phyloP scores from a whole-genome alignment of 2,888 invertebrate genomes.

The Philopedon plagiatum region DNA sequence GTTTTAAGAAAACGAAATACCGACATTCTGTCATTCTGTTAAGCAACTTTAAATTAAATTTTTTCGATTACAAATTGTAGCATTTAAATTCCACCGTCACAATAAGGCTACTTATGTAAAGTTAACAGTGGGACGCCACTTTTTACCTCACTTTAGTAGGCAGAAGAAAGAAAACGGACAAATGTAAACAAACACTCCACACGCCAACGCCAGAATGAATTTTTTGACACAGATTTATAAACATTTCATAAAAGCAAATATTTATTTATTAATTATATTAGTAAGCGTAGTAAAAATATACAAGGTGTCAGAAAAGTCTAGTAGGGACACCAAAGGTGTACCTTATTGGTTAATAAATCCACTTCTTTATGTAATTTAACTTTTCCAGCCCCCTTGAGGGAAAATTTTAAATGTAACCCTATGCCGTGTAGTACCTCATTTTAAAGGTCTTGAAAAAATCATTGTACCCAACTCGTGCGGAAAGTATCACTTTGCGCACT shows the following conservation, averaged over 20 bases:
- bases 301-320: too few species aligned
- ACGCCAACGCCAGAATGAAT: slow-evolving; percentile 24
- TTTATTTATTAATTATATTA: too few species aligned
- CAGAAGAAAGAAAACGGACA: slow-evolving; percentile 19
- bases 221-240: slow-evolving; percentile 16
- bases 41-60: slow-evolving; percentile 11
- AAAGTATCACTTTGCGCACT: too few species aligned
- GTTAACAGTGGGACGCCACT: slow-evolving; percentile 37
- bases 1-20: background rate
- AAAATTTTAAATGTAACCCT: too few species aligned
- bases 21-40: background rate
- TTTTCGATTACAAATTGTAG: slow-evolving; percentile 1
- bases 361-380: too few species aligned
- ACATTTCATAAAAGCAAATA: slow-evolving; percentile 37
- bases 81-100: slow-evolving; percentile 35
- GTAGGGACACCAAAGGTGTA: too few species aligned
- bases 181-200: slow-evolving; percentile 18
- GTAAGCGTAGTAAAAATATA: too few species aligned
- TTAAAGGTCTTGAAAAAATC: too few species aligned
- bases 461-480: too few species aligned
- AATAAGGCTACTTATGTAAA: slow-evolving; percentile 37
- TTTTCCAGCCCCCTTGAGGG: too few species aligned
- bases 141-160: slow-evolving; percentile 25
- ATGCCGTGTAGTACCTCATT: too few species aligned
- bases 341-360: too few species aligned